A percentile compares a stretch with the other conserved stretches of the same genome.
phyloP scores from a whole-genome alignment of 2,797 vertebrate genomes.

The Leucoraja ocellata region DNA sequence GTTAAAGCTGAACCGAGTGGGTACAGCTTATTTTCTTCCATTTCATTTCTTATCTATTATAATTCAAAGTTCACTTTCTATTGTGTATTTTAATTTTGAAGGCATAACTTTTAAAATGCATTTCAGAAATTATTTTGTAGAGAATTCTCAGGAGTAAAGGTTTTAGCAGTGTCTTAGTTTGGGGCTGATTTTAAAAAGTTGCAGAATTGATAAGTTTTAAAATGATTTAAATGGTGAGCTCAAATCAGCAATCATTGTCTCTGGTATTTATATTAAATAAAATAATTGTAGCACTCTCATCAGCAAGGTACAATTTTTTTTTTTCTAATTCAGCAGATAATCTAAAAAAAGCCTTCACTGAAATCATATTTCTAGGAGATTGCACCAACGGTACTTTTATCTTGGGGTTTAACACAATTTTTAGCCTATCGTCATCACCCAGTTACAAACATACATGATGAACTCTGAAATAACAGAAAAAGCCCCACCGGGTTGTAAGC shows the following conservation, averaged over 20 bases:
- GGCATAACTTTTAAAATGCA: not conserved
- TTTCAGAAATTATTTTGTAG: not conserved
- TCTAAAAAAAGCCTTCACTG: slow-evolving; percentile 1
- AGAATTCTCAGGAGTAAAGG: not conserved
- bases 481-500: slow-evolving; percentile 42
- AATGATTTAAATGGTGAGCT: not conserved
- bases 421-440: slow-evolving; percentile 14
- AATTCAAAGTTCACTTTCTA: not conserved
- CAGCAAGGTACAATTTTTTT: not conserved
- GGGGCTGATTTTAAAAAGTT: not conserved
- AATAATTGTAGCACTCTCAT: not conserved
- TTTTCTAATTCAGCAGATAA: not conserved
- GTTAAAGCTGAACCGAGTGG: too few relatives aligned
- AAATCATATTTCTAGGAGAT: slow-evolving; percentile 3
- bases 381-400: slow-evolving; percentile 35
- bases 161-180: not conserved
- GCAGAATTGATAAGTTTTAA: not conserved
- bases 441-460: not conserved
- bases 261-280: not conserved
- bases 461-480: not conserved
- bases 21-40: too few relatives aligned
- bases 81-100: not conserved
- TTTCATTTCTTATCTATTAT: not conserved
- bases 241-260: not conserved
- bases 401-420: slow-evolving; percentile 33